Base-by-base conservation (phyloP, 2,797 vertebrate genomes). In the Danio aesculapii region DNA sequence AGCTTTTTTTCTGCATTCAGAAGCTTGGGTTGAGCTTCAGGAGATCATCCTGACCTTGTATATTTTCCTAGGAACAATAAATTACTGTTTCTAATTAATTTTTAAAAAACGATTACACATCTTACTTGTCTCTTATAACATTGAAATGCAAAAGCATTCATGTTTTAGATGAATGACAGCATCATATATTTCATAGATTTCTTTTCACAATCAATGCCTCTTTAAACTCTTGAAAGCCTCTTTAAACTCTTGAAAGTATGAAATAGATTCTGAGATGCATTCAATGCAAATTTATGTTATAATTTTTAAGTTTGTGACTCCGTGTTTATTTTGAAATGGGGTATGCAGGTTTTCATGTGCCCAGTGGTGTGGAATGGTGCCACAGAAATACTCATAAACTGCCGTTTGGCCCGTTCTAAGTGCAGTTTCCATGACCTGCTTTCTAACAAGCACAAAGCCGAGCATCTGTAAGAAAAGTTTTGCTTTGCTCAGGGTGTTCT, bases 381-480 rank as follows among this genome's bases (percentile, higher is more conserved):
- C 47, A 11, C 71, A 85, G 67, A 75, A 78, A 82, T 62, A 10
- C 70, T 88, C 78, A 79, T 88, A 85, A 84, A 74, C 4, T 84
- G 69, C 75, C 84, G 83, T 71, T 88, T 83, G 81, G 81, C 69
- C 84, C 80, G 84, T 75, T 86, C 85, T 79, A 83, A 76, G 81
- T 81, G 83, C 77, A 82, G 84, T 90, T 91, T 90, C 87, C 90
- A 90, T 91, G 86, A 89, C 81, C 85, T 85, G 82, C 16, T 86
- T 88, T 87, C 79, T 49, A 84, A 76, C 70, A 86, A 86, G 87
- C 87, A 81, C 55, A 30, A 53, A 62, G 84, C 53, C 43, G 66
- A 68, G 75, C 75, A 77, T 69, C 19, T 67, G 66, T 53, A 62
- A 70, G 43, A 67, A 30, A 63, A 64, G 41, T 57, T 68, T 12